Evolutionary conservation across 2,888 invertebrate species (phyloP), one percentile per base, ranked within the genome.

Genomic region (Hypselothyrea guttata): DNA sequence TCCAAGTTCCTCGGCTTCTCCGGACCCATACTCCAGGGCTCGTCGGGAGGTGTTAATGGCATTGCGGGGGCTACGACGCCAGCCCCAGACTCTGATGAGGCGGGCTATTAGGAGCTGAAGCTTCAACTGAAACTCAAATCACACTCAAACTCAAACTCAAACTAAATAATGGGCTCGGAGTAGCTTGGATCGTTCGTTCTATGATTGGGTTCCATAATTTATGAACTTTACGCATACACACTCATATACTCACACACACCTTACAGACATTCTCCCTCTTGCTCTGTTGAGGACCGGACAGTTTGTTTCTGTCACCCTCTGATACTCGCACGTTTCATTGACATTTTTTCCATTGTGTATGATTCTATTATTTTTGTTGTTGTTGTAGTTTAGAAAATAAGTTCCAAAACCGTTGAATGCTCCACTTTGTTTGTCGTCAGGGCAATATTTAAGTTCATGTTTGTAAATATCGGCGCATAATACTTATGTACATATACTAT

Each of bases 21-120:
- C 18, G 90, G 90, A 22, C 90, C 90, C 27, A 89, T 90, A 35
- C 63, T 90, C 35, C 89, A 90, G 72, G 89, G 90, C 13, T 90
- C 90, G 15, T 86, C 89, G n/a, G 89, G 88, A 9, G 87, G 86
- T 46, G 71, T 67, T 12, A 81, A 72, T 31, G 75, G 75, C 9
- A 71, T 82, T 1, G 84, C 74, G 11, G 84, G 86, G 13, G 84
- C 60, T 22, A 81, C 88, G 55, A 86, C 88, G 56, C 71, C 86
- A 11, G 78, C 88, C 1, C 89, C 89, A 1, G 89, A 87, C 51
- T 87, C 89, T 2, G 89, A 89, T 68, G 89, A 89, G 71, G 88
- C 88, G 58, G 89, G 88, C 49, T 89, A 90, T 72, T 89, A 88
- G n/a, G 22, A 22, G 22, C n/a, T n/a, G 22, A 22, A 22, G 5